Conservation (phyloP, 2,113 vertebrate genomes). For the Polypterus senegalus region DNA sequence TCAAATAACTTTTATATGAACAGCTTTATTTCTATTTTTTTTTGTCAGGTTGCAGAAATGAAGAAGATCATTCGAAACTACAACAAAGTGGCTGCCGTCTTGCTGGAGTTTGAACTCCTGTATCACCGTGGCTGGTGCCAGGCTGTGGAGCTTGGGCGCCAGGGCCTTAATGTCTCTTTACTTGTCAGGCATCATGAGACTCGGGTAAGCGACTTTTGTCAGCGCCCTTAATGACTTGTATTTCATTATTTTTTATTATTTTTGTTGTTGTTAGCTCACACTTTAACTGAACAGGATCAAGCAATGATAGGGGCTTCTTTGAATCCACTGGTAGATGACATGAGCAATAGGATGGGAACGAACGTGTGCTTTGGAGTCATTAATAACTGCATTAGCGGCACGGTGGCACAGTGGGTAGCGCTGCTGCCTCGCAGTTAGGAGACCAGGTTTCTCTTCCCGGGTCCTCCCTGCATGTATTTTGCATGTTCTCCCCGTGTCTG, state of each 20-base stretch:
- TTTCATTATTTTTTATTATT: neutral
- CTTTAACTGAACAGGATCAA: neutral
- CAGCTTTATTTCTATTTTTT: neutral
- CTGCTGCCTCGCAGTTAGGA: too few relatives aligned
- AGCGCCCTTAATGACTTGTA: neutral
- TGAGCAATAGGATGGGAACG: too few relatives aligned
- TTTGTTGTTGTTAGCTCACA: neutral
- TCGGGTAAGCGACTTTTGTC: conserved; percentile 36
- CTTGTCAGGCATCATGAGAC: conserved; percentile 43
- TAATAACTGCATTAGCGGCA: too few relatives aligned
- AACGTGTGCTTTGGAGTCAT: too few relatives aligned
- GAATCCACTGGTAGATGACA: too few relatives aligned
- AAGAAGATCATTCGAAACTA: conserved; percentile 51
- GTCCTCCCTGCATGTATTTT: too few relatives aligned
- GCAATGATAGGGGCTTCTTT: neutral
- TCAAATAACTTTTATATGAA: too few relatives aligned
- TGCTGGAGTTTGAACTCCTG: conserved; percentile 59
- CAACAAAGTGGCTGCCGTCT: conserved; percentile 53
- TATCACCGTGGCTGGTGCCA: conserved; percentile 52
- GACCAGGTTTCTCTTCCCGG: too few relatives aligned
- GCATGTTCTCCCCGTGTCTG: too few relatives aligned
- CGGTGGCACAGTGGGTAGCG: too few relatives aligned
- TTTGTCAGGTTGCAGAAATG: conserved; percentile 47
- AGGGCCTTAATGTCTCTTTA: conserved; percentile 42
- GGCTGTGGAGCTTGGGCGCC: conserved; percentile 38